phyloP scores from a whole-genome alignment of 2,113 vertebrate species.

The Xiphorhynchus elegans region DNA sequence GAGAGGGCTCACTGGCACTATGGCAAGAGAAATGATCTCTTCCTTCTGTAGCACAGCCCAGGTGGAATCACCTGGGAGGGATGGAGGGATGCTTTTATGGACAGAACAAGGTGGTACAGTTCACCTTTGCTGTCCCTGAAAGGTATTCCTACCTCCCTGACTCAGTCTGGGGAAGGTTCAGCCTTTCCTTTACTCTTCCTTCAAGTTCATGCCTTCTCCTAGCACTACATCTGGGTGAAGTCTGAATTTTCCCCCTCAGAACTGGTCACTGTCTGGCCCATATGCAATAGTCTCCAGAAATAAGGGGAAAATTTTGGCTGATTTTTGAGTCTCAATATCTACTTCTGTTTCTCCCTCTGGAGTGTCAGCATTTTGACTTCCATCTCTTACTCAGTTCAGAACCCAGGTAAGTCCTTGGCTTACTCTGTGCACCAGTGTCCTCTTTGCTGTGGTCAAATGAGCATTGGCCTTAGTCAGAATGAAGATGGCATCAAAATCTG shows the following conservation, averaged over 20 bases:
- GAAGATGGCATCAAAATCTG: background rate
- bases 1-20: background rate
- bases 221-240: background rate
- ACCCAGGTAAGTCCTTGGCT: background rate
- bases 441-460: background rate
- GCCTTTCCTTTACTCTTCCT: background rate
- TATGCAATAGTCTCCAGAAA: background rate
- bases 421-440: background rate
- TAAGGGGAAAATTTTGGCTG: background rate
- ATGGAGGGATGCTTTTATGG: background rate
- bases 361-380: background rate
- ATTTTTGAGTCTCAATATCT: background rate
- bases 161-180: background rate
- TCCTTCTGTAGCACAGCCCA: background rate
- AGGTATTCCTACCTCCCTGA: background rate
- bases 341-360: background rate
- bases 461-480: background rate
- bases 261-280: background rate
- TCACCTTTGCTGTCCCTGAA: background rate
- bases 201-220: background rate
- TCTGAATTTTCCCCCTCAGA: background rate
- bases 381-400: background rate
- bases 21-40: background rate
- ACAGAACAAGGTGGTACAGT: background rate
- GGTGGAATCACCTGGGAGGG: background rate